Evolutionary conservation across 1,140 invertebrate species (phyloP).

Genomic region (Halictus rubicundus): DNA sequence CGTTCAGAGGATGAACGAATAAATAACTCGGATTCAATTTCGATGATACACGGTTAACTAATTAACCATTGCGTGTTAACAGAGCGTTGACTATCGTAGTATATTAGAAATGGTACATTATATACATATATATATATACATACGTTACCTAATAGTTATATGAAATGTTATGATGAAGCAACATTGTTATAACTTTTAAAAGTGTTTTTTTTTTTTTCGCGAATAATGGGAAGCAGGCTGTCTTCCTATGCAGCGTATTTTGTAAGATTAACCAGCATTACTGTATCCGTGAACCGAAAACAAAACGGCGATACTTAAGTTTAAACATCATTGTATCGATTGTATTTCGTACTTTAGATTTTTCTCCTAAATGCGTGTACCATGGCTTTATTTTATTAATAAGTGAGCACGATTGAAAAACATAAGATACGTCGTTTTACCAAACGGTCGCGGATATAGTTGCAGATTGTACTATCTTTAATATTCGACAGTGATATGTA

Average conservation of each 20-base stretch:
- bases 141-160: background rate
- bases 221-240: background rate
- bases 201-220: background rate
- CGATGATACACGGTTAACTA: background rate
- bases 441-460: background rate
- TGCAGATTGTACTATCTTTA: slow-evolving; percentile 6
- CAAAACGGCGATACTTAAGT: too few species aligned
- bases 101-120: slow-evolving; percentile 17
- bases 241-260: background rate
- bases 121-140: background rate
- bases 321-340: too few species aligned
- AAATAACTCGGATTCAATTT: slow-evolving; percentile 13
- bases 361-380: too few species aligned
- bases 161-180: background rate
- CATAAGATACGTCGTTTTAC: too few species aligned
- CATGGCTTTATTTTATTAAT: too few species aligned
- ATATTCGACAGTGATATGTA: slow-evolving; percentile 1
- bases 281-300: background rate
- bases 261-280: slow-evolving; percentile 11
- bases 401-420: too few species aligned
- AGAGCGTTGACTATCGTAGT: slow-evolving; percentile 26
- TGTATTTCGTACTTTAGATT: too few species aligned
- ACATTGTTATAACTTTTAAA: slow-evolving; percentile 2
- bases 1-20: background rate
- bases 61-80: slow-evolving; percentile 6